Conservation (phyloP, 2,797 vertebrate genomes). For the Intellagama lesueurii region DNA sequence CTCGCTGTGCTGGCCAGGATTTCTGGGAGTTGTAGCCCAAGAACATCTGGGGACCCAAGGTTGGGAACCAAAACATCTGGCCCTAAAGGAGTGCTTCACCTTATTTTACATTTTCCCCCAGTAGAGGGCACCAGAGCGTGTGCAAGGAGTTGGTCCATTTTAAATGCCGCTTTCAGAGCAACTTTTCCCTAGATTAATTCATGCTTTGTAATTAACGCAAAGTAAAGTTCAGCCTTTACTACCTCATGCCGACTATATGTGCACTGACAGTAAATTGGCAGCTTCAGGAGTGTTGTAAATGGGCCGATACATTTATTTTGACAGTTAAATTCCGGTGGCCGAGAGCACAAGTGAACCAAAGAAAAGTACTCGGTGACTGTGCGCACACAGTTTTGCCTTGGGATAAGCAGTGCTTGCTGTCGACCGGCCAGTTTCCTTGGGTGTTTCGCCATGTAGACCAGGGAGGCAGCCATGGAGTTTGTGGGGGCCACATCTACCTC, state of each 20-base stretch:
- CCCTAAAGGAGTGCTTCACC: too few species aligned
- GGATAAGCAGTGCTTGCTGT: too few species aligned
- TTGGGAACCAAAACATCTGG: neutral
- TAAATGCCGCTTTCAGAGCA: neutral
- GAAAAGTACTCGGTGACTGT: too few species aligned
- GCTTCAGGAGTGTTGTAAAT: neutral
- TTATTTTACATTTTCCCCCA: neutral
- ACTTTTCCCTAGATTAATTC: neutral
- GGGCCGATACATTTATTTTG: neutral
- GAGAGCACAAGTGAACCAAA: neutral
- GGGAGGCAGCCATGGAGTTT: too few species aligned
- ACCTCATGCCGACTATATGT: neutral
- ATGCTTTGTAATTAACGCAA: neutral
- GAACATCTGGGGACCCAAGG: too few species aligned
- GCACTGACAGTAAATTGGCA: neutral
- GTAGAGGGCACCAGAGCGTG: slow-evolving; percentile 6
- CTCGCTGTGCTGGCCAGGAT: too few species aligned
- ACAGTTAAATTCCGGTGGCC: neutral
- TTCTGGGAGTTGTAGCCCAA: too few species aligned
- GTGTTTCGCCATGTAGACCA: too few species aligned
- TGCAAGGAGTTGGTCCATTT: neutral
- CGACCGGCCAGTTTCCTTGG: too few species aligned
- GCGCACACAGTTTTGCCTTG: too few species aligned
- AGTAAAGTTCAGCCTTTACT: neutral
- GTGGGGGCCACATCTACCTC: too few species aligned